These are phyloP conservation scores for Panthera leo DNA, from an alignment of 2,113 vertebrate genomes.

Conservation along the genomic window DNA sequence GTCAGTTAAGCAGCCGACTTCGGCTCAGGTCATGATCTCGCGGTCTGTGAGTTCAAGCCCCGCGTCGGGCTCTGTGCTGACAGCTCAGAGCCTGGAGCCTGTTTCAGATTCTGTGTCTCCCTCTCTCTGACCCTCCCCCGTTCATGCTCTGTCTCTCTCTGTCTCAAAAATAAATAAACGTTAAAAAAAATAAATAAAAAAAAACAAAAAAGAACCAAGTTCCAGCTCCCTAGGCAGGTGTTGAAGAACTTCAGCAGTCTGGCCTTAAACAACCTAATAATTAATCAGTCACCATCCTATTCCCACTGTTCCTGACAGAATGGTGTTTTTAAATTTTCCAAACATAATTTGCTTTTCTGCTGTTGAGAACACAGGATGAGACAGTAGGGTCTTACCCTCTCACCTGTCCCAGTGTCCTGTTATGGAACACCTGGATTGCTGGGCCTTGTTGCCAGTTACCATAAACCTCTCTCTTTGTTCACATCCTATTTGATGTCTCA, in stretches of 20 bases:
- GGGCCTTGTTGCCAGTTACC: not conserved
- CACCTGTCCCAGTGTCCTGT: not conserved
- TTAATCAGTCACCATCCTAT: not conserved
- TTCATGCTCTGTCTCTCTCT: no score
- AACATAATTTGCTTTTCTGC: not conserved
- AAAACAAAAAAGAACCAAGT: not conserved
- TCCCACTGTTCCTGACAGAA: not conserved
- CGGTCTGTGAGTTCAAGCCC: no score
- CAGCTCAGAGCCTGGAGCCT: no score
- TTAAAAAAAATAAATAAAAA: no score
- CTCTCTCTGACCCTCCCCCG: no score
- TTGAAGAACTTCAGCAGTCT: not conserved
- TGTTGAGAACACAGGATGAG: not conserved
- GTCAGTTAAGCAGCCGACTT: no score
- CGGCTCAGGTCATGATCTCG: no score
- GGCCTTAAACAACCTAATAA: not conserved
- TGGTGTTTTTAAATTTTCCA: not conserved
- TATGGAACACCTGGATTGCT: not conserved
- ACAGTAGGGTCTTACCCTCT: not conserved
- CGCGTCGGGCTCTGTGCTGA: no score
- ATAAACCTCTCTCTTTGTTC: not conserved
- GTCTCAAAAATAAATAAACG: no score
- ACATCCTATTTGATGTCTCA: not conserved
- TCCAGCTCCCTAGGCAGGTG: not conserved
- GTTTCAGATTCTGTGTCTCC: no score